These are phyloP conservation scores for Chrysolina americana DNA, from an alignment of 2,888 invertebrate genomes.

Conservation along the genomic window DNA sequence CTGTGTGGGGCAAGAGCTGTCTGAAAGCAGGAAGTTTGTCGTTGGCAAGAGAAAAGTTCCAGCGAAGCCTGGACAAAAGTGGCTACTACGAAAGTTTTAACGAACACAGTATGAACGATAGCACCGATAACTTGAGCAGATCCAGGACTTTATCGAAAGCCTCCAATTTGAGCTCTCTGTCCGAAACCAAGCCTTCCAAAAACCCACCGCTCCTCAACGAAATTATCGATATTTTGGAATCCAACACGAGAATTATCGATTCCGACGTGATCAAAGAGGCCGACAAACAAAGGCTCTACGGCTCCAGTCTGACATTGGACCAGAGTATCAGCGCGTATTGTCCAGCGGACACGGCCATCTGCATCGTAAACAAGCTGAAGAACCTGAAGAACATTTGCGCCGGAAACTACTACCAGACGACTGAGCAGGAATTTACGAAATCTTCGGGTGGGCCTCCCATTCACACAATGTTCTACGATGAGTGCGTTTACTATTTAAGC, in stretches of 20 bases:
- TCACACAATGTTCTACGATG: conserved; percentile 78
- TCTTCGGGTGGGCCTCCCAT: conserved; percentile 58
- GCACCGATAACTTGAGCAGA: conserved; percentile 52
- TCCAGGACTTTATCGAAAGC: conserved; percentile 46
- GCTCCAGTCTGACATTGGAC: conserved; percentile 56
- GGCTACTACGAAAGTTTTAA: conserved; percentile 62
- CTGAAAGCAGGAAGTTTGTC: conserved; percentile 84
- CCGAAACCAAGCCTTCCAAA: conserved; percentile 72
- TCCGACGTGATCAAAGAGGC: conserved; percentile 71
- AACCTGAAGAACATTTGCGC: conserved; percentile 68
- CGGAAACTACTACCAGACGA: conserved; percentile 62
- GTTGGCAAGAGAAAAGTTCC: conserved; percentile 83
- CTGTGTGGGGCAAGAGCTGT: conserved; percentile 90
- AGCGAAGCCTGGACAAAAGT: conserved; percentile 72
- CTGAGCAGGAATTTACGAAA: conserved; percentile 41
- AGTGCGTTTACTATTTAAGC: conserved; percentile 86
- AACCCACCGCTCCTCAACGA: conserved; percentile 81
- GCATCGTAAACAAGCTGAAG: conserved; percentile 69
- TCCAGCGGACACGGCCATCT: conserved; percentile 71
- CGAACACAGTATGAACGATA: conserved; percentile 53
- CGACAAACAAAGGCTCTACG: conserved; percentile 60
- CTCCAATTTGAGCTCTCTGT: conserved; percentile 55
- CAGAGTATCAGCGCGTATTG: conserved; percentile 37
- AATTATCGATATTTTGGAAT: conserved; percentile 79
- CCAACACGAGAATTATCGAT: conserved; percentile 73